These are phyloP conservation scores for Echeneis naucrates DNA, from an alignment of 2,797 vertebrate genomes.

Conservation along the genomic window DNA sequence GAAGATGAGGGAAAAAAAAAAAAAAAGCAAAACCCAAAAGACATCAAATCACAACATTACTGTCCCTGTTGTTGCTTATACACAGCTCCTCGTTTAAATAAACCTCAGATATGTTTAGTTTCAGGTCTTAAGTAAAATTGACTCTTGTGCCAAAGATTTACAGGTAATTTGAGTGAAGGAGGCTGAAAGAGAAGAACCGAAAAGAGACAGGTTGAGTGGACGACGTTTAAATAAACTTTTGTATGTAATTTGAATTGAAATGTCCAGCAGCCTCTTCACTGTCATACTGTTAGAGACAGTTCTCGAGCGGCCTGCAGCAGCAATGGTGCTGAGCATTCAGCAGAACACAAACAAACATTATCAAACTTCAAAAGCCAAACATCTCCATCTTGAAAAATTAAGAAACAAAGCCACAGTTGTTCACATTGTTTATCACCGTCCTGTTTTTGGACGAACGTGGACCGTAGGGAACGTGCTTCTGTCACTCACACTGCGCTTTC, in stretches of 20 bases:
- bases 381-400: constrained; percentile 30
- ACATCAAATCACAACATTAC: constrained; percentile 24
- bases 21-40: constrained; percentile 21
- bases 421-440: constrained; percentile 9
- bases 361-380: constrained; percentile 20
- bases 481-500: constrained; percentile 24
- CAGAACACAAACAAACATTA: not conserved
- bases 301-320: constrained; percentile 20
- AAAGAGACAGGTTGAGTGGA: constrained; percentile 6
- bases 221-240: constrained; percentile 20
- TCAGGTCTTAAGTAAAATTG: constrained; percentile 1
- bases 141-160: not conserved
- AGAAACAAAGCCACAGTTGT: constrained; percentile 44
- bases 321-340: constrained; percentile 1
- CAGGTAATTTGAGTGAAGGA: constrained; percentile 10
- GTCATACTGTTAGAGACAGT: constrained; percentile 2
- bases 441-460: constrained; percentile 3
- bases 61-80: constrained; percentile 1
- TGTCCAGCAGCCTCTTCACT: not conserved
- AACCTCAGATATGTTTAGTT: constrained; percentile 12
- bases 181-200: not conserved
- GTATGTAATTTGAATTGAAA: constrained; percentile 1
- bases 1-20: constrained; percentile 10
- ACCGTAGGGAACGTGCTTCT: constrained; percentile 1
- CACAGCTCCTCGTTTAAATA: constrained; percentile 25